A percentile compares a stretch with the other conserved stretches of the same genome.
Evolutionary conservation across 1,140 invertebrate genomes (phyloP).

Genomic region (Sarcophaga bullata): DNA sequence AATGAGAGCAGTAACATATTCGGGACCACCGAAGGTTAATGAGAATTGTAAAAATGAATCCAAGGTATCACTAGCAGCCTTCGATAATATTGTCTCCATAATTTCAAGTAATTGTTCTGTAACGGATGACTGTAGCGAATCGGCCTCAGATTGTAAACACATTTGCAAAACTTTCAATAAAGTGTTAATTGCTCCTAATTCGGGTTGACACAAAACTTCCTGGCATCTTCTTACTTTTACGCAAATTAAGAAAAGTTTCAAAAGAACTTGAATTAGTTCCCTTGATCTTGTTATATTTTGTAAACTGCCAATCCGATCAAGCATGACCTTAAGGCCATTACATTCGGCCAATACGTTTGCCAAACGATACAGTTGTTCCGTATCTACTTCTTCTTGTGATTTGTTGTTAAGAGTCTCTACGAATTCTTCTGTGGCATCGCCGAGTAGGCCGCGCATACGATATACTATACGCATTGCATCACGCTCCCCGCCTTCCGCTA

Average conservation of each 20-base stretch:
- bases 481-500: slow-evolving; percentile 84
- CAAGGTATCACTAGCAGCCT: slow-evolving; percentile 84
- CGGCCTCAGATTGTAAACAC: slow-evolving; percentile 71
- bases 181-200: slow-evolving; percentile 76
- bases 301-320: slow-evolving; percentile 72
- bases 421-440: slow-evolving; percentile 98
- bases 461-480: slow-evolving; percentile 99
- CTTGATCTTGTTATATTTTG: slow-evolving; percentile 78
- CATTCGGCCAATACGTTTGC: slow-evolving; percentile 79
- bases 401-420: slow-evolving; percentile 91
- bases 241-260: slow-evolving; percentile 86
- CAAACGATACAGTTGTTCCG: slow-evolving; percentile 89
- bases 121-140: slow-evolving; percentile 75
- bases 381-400: slow-evolving; percentile 89
- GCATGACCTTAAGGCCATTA: slow-evolving; percentile 86
- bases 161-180: slow-evolving; percentile 76
- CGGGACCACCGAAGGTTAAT: slow-evolving; percentile 83
- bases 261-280: slow-evolving; percentile 82
- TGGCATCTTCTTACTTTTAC: slow-evolving; percentile 82
- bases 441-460: slow-evolving; percentile 94
- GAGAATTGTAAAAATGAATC: slow-evolving; percentile 84
- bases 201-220: slow-evolving; percentile 75
- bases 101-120: slow-evolving; percentile 89
- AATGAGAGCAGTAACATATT: slow-evolving; percentile 86
- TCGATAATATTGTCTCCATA: slow-evolving; percentile 91